These are phyloP conservation scores for Julus scanicus DNA, from an alignment of 2,888 invertebrate species.

Conservation along the genomic window DNA sequence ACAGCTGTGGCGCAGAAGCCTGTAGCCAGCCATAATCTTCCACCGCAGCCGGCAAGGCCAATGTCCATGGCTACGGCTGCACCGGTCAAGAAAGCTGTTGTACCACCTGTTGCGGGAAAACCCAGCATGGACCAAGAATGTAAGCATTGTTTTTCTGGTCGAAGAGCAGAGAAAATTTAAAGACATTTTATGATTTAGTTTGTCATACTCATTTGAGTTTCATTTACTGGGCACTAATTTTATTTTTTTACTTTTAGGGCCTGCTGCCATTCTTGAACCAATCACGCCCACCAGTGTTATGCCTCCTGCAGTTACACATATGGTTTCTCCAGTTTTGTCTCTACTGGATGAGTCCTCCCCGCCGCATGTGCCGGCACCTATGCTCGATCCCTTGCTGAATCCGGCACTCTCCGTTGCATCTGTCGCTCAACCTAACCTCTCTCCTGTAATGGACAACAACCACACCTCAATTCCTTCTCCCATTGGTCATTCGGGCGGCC, in stretches of 20 bases:
- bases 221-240: too few species aligned
- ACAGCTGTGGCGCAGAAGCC: conserved; percentile 46
- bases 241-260: conserved; percentile 29
- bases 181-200: neutral
- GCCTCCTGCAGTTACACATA: neutral
- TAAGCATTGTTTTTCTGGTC: conserved; percentile 5
- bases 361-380: neutral
- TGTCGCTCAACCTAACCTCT: neutral
- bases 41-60: conserved; percentile 61
- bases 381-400: conserved; percentile 18
- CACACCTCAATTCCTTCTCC: conserved; percentile 51
- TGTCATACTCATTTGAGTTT: neutral
- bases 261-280: conserved; percentile 32
- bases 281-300: neutral
- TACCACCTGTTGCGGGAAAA: conserved; percentile 26
- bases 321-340: conserved; percentile 54
- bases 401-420: neutral
- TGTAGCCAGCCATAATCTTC: conserved; percentile 61
- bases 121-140: conserved; percentile 51
- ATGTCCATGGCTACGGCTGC: conserved; percentile 61
- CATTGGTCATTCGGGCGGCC: conserved; percentile 13
- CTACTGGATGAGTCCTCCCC: conserved; percentile 51
- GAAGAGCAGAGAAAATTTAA: neutral
- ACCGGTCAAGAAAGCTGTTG: conserved; percentile 60
- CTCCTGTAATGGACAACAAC: conserved; percentile 1